These are phyloP conservation scores for Hydrocynus forskahlii DNA, from an alignment of 2,797 vertebrate species.

Conservation along the genomic window DNA sequence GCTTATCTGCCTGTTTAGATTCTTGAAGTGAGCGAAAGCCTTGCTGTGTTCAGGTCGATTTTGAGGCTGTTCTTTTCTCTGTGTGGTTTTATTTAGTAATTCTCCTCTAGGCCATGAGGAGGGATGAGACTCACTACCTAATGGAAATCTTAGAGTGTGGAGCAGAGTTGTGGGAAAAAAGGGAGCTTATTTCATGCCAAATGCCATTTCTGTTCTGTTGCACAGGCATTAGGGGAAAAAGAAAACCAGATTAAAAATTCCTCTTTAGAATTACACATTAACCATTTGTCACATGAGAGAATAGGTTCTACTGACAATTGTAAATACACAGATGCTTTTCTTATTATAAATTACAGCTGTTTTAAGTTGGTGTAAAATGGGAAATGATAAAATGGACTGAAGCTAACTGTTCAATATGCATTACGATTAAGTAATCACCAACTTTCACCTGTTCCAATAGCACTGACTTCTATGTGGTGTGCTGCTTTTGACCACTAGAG, in stretches of 20 bases:
- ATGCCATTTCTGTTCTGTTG: background rate
- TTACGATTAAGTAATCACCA: background rate
- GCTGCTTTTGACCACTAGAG: conserved; percentile 35
- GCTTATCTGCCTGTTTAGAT: background rate
- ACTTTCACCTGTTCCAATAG: background rate
- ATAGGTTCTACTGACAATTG: background rate
- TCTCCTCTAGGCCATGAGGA: background rate
- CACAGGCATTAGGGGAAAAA: background rate
- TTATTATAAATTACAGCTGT: background rate
- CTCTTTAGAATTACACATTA: background rate
- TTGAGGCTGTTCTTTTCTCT: background rate
- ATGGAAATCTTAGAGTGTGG: background rate
- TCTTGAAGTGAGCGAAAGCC: background rate
- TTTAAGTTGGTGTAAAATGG: background rate
- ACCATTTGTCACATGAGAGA: background rate
- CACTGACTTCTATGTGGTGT: background rate
- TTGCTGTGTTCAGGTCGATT: background rate
- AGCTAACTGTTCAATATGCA: background rate
- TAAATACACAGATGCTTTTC: background rate
- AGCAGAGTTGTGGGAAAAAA: background rate
- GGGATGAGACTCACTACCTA: background rate
- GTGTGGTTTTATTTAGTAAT: conserved; percentile 21
- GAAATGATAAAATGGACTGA: background rate
- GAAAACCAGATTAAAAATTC: background rate
- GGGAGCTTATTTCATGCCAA: no score